These are phyloP conservation scores for Caenorhabditis inopinata DNA, from an alignment of 1,140 invertebrate species.

Conservation along the genomic window DNA sequence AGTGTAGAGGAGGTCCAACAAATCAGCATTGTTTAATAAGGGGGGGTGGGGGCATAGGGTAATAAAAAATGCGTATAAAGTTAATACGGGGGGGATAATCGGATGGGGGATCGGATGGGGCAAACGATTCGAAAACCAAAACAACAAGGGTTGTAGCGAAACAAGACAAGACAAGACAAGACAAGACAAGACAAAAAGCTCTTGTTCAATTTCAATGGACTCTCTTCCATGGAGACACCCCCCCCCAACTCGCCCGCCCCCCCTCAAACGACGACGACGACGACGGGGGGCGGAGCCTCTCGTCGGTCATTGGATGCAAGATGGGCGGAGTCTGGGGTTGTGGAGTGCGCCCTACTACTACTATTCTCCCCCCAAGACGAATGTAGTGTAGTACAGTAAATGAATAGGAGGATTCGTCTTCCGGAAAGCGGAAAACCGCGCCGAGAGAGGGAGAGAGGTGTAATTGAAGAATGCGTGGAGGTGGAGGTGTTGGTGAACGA, in stretches of 20 bases:
- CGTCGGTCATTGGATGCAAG: neutral
- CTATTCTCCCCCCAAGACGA: no score
- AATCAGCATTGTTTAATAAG: no score
- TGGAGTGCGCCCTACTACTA: no score
- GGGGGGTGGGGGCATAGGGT: no score
- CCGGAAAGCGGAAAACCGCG: no score
- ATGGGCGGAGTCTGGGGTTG: neutral
- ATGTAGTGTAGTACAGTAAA: conserved; percentile 27
- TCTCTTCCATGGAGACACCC: neutral
- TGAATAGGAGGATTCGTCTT: no score
- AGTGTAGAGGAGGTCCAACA: neutral
- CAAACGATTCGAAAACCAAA: no score
- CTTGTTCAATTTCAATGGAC: neutral
- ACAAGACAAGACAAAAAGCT: neutral
- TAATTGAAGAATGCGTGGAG: neutral
- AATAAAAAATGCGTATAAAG: neutral
- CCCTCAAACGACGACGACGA: neutral
- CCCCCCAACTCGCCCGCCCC: no score
- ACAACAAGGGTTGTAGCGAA: no score
- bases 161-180: neutral
- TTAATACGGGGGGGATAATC: neutral
- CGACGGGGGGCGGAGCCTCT: neutral
- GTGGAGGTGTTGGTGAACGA: neutral
- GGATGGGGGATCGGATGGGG: no score
- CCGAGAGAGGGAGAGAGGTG: no score